These are phyloP conservation scores for Tachina lurida DNA, from an alignment of 2,888 invertebrate species.

Conservation along the genomic window DNA sequence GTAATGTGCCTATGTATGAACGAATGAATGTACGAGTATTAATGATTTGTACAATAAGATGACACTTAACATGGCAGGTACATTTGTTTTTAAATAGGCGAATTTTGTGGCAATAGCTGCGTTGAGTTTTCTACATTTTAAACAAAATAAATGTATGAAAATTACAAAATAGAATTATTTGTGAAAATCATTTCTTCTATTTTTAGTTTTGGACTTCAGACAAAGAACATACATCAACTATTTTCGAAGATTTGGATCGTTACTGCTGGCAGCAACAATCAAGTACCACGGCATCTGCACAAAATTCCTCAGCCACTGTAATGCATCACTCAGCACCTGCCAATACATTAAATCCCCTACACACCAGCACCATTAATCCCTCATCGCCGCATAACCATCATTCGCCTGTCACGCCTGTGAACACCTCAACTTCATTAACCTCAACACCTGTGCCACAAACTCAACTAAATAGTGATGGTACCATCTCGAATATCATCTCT, in stretches of 20 bases:
- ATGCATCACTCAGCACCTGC: constrained; percentile 82
- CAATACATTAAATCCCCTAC: constrained; percentile 77
- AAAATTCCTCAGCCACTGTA: constrained; percentile 74
- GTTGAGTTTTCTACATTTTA: constrained; percentile 39
- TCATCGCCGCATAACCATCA: constrained; percentile 70
- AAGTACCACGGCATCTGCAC: constrained; percentile 78
- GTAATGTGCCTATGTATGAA: constrained; percentile 45
- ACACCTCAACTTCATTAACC: constrained; percentile 58
- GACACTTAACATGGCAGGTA: constrained; percentile 73
- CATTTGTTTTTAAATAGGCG: constrained; percentile 63
- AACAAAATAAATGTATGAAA: not conserved
- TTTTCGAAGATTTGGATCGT: constrained; percentile 93
- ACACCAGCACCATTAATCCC: constrained; percentile 62
- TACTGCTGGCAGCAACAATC: constrained; percentile 90
- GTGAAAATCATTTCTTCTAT: not conserved
- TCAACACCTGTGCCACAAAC: constrained; percentile 75
- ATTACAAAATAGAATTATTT: not conserved
- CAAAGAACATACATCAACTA: constrained; percentile 88
- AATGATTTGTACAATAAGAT: constrained; percentile 65
- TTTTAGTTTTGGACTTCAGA: constrained; percentile 82
- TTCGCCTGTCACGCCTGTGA: constrained; percentile 72
- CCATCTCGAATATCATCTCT: constrained; percentile 83
- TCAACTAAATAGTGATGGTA: constrained; percentile 76
- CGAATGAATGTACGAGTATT: constrained; percentile 16
- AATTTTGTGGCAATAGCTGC: constrained; percentile 17